A percentile compares a stretch with the other conserved stretches of the same genome.
phyloP scores from a whole-genome alignment of 2,797 vertebrate genomes.

The Bradypodion pumilum region DNA sequence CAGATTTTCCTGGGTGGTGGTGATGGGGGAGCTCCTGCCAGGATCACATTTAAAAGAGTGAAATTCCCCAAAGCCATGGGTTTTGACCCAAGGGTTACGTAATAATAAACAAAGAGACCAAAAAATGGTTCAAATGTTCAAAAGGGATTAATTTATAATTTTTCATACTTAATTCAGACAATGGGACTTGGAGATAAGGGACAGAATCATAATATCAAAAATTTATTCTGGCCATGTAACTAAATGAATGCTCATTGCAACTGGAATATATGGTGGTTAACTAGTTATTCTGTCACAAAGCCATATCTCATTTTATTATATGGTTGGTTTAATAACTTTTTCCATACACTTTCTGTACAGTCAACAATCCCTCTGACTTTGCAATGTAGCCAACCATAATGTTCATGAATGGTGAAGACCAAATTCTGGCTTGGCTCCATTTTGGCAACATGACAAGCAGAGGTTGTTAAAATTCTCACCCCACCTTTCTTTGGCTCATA shows the following conservation, averaged over 20 bases:
- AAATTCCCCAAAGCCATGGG: not conserved
- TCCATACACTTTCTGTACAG: not conserved
- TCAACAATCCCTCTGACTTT: not conserved
- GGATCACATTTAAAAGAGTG: not conserved
- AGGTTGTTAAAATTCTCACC: not conserved
- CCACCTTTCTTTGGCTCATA: not conserved
- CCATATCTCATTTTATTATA: not conserved
- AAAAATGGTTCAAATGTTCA: not conserved
- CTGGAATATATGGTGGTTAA: not conserved
- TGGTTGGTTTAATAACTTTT: not conserved
- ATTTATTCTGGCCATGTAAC: not conserved
- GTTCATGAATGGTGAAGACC: not conserved
- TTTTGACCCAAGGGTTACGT: not conserved
- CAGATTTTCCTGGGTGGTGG: too few relatives aligned
- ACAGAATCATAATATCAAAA: not conserved
- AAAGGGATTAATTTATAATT: not conserved
- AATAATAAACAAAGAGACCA: not conserved
- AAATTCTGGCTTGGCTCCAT: not conserved
- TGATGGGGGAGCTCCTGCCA: not conserved
- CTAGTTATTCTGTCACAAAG: not conserved
- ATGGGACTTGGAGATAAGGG: not conserved
- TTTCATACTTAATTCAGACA: not conserved
- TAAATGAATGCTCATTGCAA: not conserved
- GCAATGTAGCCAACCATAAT: not conserved
- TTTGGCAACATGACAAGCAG: not conserved